Evolutionary conservation across 2,797 vertebrate genomes (phyloP).

Genomic region (Chaenodraco wilsoni): DNA sequence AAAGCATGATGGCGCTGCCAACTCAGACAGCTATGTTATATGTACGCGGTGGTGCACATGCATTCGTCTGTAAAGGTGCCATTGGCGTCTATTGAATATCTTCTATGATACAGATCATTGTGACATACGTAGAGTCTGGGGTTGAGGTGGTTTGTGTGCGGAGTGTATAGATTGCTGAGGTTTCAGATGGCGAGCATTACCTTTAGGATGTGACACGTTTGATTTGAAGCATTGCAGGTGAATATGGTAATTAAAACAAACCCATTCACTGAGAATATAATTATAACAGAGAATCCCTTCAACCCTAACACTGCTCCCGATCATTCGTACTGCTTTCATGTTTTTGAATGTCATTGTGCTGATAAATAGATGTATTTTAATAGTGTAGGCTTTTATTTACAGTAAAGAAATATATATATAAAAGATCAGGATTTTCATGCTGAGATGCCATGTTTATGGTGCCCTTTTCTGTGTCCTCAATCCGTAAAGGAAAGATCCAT

Average conservation of each 20-base stretch:
- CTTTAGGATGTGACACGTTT: slow-evolving; percentile 53
- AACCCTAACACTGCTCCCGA: slow-evolving; percentile 26
- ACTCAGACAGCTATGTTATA: slow-evolving; percentile 71
- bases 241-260: slow-evolving; percentile 72
- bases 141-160: slow-evolving; percentile 49
- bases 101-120: slow-evolving; percentile 57
- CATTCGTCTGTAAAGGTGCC: slow-evolving; percentile 62
- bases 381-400: slow-evolving; percentile 44
- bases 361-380: slow-evolving; percentile 62
- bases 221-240: slow-evolving; percentile 65
- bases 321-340: slow-evolving; percentile 46
- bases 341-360: slow-evolving; percentile 55
- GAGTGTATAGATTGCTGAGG: slow-evolving; percentile 37
- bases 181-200: slow-evolving; percentile 50
- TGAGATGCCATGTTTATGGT: slow-evolving; percentile 70
- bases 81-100: slow-evolving; percentile 62
- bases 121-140: slow-evolving; percentile 65
- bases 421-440: slow-evolving; percentile 65
- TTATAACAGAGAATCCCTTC: slow-evolving; percentile 58
- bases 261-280: slow-evolving; percentile 54
- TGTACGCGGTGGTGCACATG: slow-evolving; percentile 51
- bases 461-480: slow-evolving; percentile 77
- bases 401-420: slow-evolving; percentile 25
- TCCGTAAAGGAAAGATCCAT: slow-evolving; percentile 79
- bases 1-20: slow-evolving; percentile 73